Evolutionary conservation across 2,113 vertebrate species (phyloP), one percentile per base, ranked within the genome.

Genomic region (Gallinago media): DNA sequence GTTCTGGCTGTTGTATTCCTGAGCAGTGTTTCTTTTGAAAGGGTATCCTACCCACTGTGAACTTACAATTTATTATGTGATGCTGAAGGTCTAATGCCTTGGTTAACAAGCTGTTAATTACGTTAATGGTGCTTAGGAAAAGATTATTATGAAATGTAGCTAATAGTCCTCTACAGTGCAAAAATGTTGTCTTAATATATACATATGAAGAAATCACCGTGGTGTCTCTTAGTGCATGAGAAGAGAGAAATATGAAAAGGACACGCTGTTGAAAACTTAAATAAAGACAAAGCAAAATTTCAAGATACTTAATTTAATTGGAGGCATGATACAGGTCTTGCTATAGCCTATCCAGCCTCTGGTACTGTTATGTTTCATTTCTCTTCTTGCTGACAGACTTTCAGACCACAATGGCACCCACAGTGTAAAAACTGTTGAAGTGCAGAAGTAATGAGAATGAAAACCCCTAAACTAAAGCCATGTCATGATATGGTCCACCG

Each of bases 21-120:
- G 56, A 82, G 34, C 49, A 82, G 22, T 50, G 29, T 62, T 90
- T 94, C 55, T 92, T 67, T 76, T 86, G 59, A 87, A 88, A 95
- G 31, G 12, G 15, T 96, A 47, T 92, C 59, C 68, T 93, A 91
- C 92, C 78, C 81, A 75, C 82, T 91, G 90, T 89, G 78, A 94
- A 47, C 49, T 96, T 82, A 58, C 16, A 88, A 92, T 96, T 91
- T 95, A 75, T 93, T 92, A 59, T 72, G 56, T 68, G 38, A 82
- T 76, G 42, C 42, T 88, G 77, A 94, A 95, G 56, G 34, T 85
- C 71, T 94, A 92, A 96, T 88, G 79, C 49, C 65, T 97, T 95
- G 38, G 67, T 77, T 96, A 96, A 95, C 91, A 93, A 87, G 36
- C 42, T 94, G 73, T 95, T 97, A 96, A 95, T 97, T 97, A 97